Base-by-base conservation (phyloP, 2,113 vertebrate species). In the Cavia aperea region DNA sequence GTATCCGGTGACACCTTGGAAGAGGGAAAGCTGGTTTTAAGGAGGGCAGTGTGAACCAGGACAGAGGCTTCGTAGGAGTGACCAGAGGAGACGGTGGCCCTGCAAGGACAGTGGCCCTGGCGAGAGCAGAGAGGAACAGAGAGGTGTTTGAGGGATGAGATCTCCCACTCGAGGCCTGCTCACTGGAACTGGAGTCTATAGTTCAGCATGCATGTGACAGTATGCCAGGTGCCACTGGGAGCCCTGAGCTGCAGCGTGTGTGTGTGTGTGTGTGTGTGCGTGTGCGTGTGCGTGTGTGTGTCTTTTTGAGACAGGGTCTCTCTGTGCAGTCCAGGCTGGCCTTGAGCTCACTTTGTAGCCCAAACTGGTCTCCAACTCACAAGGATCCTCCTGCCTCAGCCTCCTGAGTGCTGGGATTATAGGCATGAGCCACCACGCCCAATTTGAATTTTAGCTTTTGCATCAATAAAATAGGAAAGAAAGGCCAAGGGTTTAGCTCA, bases 171-270 rank as follows among this genome's bases (percentile, higher is more conserved):
- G 2, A 75, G 18, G 62, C 29, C 21, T n/a, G 0, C 1, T 7
- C 62, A 49, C 0, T 56, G 24, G 18, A 54, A 19, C 33, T 1
- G 13, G 43, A 77, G 18, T 60, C 21, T 72, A 9, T 21, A 23
- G 4, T 7, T 58, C 39, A 66, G 29, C 21, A 7, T 12, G 51
- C 51, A 12, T 54, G 51, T 77, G 39, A 29, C 18, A 72, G 31
- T 19, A 10, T 23, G 49, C 62, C 7, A 31, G 26, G 46, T 0
- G 7, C 39, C 11, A 5, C 1, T 0, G 0, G n/a, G 84, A 66
- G n/a, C 54, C 7, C 56, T 15, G 56, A 56, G 56, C 56, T 56
- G 56, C 2, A 56, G 56, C 10, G 51, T 54, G 51, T 54, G 51
- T 54, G 51, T 54, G 51, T 54, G 51, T 54, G 51, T 54, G 51